Base-by-base conservation (phyloP, 2,797 vertebrate genomes). In the Huso huso region DNA sequence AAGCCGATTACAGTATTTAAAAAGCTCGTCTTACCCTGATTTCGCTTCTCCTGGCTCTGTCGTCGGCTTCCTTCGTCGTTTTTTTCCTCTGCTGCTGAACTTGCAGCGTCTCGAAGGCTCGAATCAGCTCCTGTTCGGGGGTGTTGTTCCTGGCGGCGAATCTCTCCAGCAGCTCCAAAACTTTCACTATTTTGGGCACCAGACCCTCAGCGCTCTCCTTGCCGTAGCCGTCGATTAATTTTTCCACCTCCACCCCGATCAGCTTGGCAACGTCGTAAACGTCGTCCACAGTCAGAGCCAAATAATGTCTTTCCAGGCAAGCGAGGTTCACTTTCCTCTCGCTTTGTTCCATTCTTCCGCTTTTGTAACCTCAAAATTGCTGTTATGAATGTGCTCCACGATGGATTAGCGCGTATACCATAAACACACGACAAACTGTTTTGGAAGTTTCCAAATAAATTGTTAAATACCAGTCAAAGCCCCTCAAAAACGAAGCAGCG, bases 81-180 rank as follows among this genome's bases (percentile, higher is more conserved):
- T 37, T 37, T 37, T 37, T 37, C 37, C 37, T 37, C 37, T 37
- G 37, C 37, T 37, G 37, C 37, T 37, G 37, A 5, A 37, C 37
- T 5, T 37, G 37, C 37, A 37, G 37, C 5, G 37, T 37, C 37
- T 37, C 37, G 37, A 37, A 37, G 37, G 37, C 37, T 37, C 37
- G 23, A 37, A 37, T 18, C 15, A 18, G 76, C 49, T 90, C 86
- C 57, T 92, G 85, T 68, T 91, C 90, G 53, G 72, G 76, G 23
- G 66, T 72, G 2, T 71, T 77, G 60, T 81, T 80, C 51, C 84
- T 73, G 4, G 86, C 90, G 0, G 87, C 90, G 69, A 93, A 93
- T 73, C 87, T 89, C 82, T 98, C 96, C 75, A 99, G 73, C 59
- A 95, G 82, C 83, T 97, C 95, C 73, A 99, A 76, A 10, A 95